Base-by-base conservation (phyloP, 2,888 invertebrate species). In the Scaptomyza cyrtandrae region DNA sequence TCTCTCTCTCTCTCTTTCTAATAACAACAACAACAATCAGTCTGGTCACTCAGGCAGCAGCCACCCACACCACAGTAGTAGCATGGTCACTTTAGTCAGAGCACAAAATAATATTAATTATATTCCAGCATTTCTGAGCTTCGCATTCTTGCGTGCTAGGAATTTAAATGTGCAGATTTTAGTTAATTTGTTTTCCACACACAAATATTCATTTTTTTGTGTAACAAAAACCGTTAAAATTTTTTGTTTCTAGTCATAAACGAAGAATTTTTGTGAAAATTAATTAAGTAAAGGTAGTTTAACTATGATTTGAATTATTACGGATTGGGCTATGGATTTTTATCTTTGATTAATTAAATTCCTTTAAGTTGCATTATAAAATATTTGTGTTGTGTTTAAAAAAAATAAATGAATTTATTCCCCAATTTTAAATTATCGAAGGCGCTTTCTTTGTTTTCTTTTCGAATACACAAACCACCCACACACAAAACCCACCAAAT, bases 41-140 rank as follows among this genome's bases (percentile, higher is more conserved):
- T 24, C 33, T 62, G 44, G 29, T 27, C 55, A 52, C 46, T 29
- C 49, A 33, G 14, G 24, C 37, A 16, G 11, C 24, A 44, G 19
- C 19, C 4, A n/a, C 13, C 10, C 16, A 29, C 29, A 31, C 7
- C 9, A 43, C 11, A 0, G 14, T 7, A 33, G 33, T 27, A 14
- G 10, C 35, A 39, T 61, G 64, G 56, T 63, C 72, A 67, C 48
- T 63, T 54, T 10, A 19, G 31, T 6, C 49, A 49, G 4, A 13
- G 6, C 50, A 39, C 53, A 49, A 54, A 55, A 46, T 48, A 63
- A 77, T 83, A 83, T 80, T 85, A 85, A 83, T 83, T 83, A 85
- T 75, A 63, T 80, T 69, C 67, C 67, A 75, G 66, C 72, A 77
- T 75, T 83, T 77, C 69, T 58, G 4, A 63, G 71, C 46, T 54